Evolutionary conservation across 2,113 vertebrate species (phyloP), one percentile per base, ranked within the genome.

Genomic region (Oncorhynchus keta): DNA sequence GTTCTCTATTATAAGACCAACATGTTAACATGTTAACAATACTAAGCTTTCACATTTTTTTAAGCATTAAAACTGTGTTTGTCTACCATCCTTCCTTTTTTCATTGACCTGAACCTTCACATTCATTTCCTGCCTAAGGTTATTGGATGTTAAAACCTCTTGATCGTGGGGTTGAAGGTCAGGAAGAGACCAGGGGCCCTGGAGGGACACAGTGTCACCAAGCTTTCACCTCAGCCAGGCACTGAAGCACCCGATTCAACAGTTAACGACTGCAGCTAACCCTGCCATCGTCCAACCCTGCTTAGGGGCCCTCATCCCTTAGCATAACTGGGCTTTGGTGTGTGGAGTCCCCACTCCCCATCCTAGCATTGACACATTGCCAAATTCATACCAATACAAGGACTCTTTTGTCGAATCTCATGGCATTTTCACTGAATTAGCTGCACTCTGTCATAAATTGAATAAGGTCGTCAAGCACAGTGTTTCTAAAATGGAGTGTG

Each of bases 181-280:
- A 83, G 71, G 75, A 81, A 83, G 74, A 70, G 75, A 55, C 85
- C 66, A 5, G 83, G 83, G 87, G 83, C 87, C 88, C 87, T 89
- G 92, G 84, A 88, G 85, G 80, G 70, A 81, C 75, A 85, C 77
- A 81, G 79, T 77, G 83, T 83, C 75, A 26, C 84, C 74, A 85
- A 79, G 84, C 86, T 86, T 92, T 91, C 87, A 84, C 90, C 90
- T 87, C 89, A 91, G 89, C 89, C 84, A 85, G 88, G 83, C 81
- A 75, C 83, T 62, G 48, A 80, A 89, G 83, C 81, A 78, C 74
- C 73, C 66, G 81, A 85, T 78, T 80, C 80, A 74, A 79, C 79
- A 79, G 84, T 18, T 18, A 55, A 55, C 79, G 83, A 61, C 79
- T 84, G 85, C 86, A 78, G 83, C 87, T 89, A 87, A 86, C 79